These are phyloP conservation scores for Dolichomitus sp. DNA, from an alignment of 2,888 invertebrate genomes.

Conservation along the genomic window DNA sequence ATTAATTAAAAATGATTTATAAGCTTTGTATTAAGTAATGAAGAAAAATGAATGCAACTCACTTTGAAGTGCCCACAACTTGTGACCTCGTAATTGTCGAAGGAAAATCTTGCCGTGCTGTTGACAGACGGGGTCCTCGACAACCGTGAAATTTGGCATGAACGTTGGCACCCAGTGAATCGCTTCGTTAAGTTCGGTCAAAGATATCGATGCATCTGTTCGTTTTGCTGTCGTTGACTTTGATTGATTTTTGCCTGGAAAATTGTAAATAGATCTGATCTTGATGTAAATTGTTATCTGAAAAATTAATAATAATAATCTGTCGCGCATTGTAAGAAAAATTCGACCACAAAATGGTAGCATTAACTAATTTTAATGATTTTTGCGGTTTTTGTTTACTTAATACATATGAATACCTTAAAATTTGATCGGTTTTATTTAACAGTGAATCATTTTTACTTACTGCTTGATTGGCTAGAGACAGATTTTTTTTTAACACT, in stretches of 20 bases:
- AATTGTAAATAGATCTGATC: neutral
- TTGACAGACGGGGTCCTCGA: slow-evolving; percentile 90
- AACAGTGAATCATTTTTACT: slow-evolving; percentile 67
- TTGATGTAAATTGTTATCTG: neutral
- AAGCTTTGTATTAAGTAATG: slow-evolving; percentile 23
- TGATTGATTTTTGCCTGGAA: slow-evolving; percentile 74
- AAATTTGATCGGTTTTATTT: too few species aligned
- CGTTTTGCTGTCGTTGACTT: slow-evolving; percentile 80
- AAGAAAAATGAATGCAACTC: slow-evolving; percentile 82
- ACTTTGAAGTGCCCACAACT: slow-evolving; percentile 92
- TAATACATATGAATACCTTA: neutral
- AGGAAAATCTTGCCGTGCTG: slow-evolving; percentile 91
- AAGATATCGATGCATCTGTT: slow-evolving; percentile 87
- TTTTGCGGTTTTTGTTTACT: neutral
- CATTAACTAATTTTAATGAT: neutral
- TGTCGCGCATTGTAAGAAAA: too few species aligned
- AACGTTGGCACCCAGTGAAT: slow-evolving; percentile 88
- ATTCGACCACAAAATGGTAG: too few species aligned
- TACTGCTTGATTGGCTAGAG: slow-evolving; percentile 74
- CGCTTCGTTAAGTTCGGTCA: slow-evolving; percentile 89
- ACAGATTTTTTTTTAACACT: slow-evolving; percentile 58
- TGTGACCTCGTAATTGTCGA: slow-evolving; percentile 90
- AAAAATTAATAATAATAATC: neutral
- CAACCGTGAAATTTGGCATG: slow-evolving; percentile 90
- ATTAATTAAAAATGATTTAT: neutral